Evolutionary conservation across 1,140 invertebrate genomes (phyloP).

Genomic region (Rhynchophorus ferrugineus): DNA sequence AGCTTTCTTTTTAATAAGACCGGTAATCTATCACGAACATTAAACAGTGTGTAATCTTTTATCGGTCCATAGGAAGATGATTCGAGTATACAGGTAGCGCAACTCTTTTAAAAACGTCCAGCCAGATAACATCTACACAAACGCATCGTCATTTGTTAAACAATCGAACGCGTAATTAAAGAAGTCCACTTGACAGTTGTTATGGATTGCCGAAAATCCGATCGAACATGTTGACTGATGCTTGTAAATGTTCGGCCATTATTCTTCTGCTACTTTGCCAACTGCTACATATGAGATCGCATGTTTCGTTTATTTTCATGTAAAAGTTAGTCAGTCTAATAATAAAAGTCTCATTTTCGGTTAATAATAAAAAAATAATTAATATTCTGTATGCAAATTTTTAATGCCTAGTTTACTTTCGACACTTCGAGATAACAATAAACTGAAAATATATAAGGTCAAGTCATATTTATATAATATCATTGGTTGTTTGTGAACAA

Average conservation of each 20-base stretch:
- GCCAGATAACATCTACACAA: conserved; percentile 16
- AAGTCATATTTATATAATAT: too few species aligned
- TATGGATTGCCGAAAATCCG: conserved; percentile 18
- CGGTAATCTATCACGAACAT: conserved; percentile 6
- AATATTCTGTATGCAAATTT: not conserved
- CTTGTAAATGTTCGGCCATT: not conserved
- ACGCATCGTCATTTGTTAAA: conserved; percentile 22
- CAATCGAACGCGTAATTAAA: conserved; percentile 27
- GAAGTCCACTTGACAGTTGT: conserved; percentile 16
- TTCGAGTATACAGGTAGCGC: conserved; percentile 14
- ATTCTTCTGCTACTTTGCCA: not conserved
- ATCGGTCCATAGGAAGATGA: conserved; percentile 7
- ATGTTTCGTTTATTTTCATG: not conserved
- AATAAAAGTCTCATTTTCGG: too few species aligned
- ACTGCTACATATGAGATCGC: not conserved
- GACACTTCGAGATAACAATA: too few species aligned
- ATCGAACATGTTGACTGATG: conserved; percentile 3
- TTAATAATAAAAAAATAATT: not conserved
- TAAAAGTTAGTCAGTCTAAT: too few species aligned
- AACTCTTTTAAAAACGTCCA: not conserved
- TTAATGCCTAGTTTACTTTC: not conserved
- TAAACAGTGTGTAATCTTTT: conserved; percentile 6
- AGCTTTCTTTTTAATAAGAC: conserved; percentile 6
- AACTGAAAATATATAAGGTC: too few species aligned
- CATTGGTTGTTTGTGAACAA: too few species aligned